Evolutionary conservation across 2,797 vertebrate species (phyloP).

Genomic region (Rhinella marina): DNA sequence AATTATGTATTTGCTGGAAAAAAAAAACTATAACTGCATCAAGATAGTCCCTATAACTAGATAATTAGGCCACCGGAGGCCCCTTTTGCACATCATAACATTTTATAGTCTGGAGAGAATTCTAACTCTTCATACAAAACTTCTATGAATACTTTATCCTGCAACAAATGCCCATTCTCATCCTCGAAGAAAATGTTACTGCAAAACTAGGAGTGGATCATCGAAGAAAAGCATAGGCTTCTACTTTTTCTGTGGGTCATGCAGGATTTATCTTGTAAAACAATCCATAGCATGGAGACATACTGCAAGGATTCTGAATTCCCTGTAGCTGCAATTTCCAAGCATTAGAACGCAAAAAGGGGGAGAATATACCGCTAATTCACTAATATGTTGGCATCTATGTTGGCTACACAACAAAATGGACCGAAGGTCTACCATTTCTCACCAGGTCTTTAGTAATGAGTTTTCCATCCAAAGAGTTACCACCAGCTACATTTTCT

Average conservation of each 20-base stretch:
- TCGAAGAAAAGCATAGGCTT: not conserved
- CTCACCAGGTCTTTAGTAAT: not conserved
- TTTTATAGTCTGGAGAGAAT: slow-evolving; percentile 63
- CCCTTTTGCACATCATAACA: slow-evolving; percentile 67
- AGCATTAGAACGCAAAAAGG: no score
- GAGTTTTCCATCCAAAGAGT: not conserved
- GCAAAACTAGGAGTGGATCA: not conserved
- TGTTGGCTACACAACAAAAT: not conserved
- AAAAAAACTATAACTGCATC: slow-evolving; percentile 68
- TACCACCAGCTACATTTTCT: not conserved
- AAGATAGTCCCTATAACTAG: slow-evolving; percentile 71
- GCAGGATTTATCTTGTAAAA: not conserved
- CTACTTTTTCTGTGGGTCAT: not conserved
- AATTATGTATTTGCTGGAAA: slow-evolving; percentile 73
- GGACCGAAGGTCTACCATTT: not conserved
- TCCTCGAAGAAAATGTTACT: not conserved
- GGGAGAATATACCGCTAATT: not conserved
- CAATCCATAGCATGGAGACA: not conserved
- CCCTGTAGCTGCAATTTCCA: not conserved
- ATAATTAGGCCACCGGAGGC: slow-evolving; percentile 74
- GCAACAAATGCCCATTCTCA: slow-evolving; percentile 14
- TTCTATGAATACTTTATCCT: slow-evolving; percentile 24
- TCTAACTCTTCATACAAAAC: slow-evolving; percentile 27
- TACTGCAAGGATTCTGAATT: not conserved
- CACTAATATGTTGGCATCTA: not conserved